phyloP scores from a whole-genome alignment of 2,888 invertebrate genomes.

The Hemistola chrysoprasaria region DNA sequence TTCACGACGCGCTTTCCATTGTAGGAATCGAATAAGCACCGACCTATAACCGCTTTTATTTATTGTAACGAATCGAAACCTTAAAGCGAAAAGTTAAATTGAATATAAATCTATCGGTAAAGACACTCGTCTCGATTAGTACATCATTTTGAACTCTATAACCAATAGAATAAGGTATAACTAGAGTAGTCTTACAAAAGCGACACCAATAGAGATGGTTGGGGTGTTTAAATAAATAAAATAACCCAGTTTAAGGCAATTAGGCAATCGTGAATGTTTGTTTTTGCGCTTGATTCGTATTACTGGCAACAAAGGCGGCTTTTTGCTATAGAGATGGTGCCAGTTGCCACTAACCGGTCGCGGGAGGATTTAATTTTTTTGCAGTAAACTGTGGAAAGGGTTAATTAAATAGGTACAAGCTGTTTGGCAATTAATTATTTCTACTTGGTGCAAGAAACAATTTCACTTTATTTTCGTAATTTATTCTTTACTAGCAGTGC shows the following conservation, averaged over 20 bases:
- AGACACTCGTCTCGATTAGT: constrained; percentile 10
- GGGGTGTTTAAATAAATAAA: constrained; percentile 55
- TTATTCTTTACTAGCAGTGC: no score
- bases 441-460: constrained; percentile 19
- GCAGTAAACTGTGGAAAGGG: constrained; percentile 21
- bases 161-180: background rate
- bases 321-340: constrained; percentile 18
- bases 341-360: constrained; percentile 20
- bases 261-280: constrained; percentile 38
- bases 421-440: constrained; percentile 13
- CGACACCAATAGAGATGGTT: constrained; percentile 43
- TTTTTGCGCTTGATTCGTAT: constrained; percentile 30
- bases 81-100: constrained; percentile 31
- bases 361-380: constrained; percentile 27
- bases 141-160: constrained; percentile 5
- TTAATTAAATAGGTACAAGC: constrained; percentile 27
- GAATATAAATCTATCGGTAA: constrained; percentile 30
- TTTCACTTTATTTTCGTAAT: constrained; percentile 1
- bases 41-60: constrained; percentile 22
- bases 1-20: no score
- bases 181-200: constrained; percentile 22
- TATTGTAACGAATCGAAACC: constrained; percentile 26
- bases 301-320: constrained; percentile 30
- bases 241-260: constrained; percentile 46
- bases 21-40: constrained; percentile 19